Conservation (phyloP, 2,113 vertebrate genomes). For the Pseudorhombus dupliciocellatus region DNA sequence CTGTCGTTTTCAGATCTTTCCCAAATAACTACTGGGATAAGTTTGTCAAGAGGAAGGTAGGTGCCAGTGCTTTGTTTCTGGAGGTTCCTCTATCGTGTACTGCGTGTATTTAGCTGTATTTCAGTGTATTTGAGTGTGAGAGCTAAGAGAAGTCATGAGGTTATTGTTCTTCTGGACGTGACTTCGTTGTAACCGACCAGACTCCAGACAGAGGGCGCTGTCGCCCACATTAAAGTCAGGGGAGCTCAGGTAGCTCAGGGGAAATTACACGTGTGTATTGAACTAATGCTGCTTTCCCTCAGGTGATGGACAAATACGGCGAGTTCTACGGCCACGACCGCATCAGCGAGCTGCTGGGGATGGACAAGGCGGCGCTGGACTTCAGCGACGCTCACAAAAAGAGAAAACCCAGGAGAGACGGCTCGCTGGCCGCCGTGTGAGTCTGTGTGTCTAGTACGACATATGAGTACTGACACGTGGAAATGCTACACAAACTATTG, state of each 20-base stretch:
- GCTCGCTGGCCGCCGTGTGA: slow-evolving; percentile 93
- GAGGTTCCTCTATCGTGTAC: background rate
- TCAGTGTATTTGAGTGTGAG: too few species aligned
- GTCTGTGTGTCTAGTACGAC: slow-evolving; percentile 52
- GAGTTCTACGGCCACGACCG: slow-evolving; percentile 96
- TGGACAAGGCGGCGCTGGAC: slow-evolving; percentile 96
- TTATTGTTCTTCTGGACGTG: too few species aligned
- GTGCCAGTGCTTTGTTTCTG: slow-evolving; percentile 15
- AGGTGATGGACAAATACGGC: slow-evolving; percentile 99
- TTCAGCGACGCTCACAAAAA: slow-evolving; percentile 94
- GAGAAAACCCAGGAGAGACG: slow-evolving; percentile 94
- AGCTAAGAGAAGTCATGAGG: too few species aligned
- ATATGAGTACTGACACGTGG: too few species aligned
- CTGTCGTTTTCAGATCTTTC: slow-evolving; percentile 87
- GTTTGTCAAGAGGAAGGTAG: slow-evolving; percentile 92
- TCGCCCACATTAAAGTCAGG: too few species aligned
- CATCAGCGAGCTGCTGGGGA: slow-evolving; percentile 94
- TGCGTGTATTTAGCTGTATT: too few species aligned
- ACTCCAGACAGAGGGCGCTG: background rate
- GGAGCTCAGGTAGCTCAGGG: too few species aligned
- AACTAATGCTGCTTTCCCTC: slow-evolving; percentile 10
- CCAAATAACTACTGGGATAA: slow-evolving; percentile 99
- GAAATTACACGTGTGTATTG: background rate
- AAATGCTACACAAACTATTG: too few species aligned
- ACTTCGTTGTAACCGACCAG: too few species aligned